Evolutionary conservation across 2,888 invertebrate genomes (phyloP), one percentile per base, ranked within the genome.

Genomic region (Drosophila tripunctata): DNA sequence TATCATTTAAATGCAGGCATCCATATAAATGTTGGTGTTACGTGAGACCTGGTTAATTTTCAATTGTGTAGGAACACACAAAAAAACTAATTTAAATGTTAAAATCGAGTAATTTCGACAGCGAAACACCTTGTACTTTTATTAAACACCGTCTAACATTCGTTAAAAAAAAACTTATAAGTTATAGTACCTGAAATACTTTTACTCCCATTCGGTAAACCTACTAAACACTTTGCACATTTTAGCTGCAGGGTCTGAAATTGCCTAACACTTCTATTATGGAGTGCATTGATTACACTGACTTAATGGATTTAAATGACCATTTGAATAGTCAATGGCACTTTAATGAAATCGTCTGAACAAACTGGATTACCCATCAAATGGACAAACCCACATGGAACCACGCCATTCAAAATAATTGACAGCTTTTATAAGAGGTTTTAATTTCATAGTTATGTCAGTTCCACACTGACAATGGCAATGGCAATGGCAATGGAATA

Each of bases 371-470:
- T 40, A 55, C 43, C 38, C 24, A 17, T 22, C 43, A 38, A 63
- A 48, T 27, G 30, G 6, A 12, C 27, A 40, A 7, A 21, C 21
- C 17, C 4, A 8, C 3, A 41, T 19, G 14, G 22, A 48, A 33
- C 35, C 41, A 27, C 1, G 10, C 0, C 21, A 54, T 31, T 17
- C 12, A 35, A 30, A 24, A 38, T 51, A 52, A 43, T 56, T 64
- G 48, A 52, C 52, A 65, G 22, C 48, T 40, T 44, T 44, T 38
- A 31, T 15, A 44, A 33, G 19, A 36, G 45, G 33, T 67, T 68
- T 66, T 71, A 60, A 65, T 75, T 67, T 74, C 51, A 78, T 69
- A 74, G 77, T 80, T 63, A 56, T 64, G 27, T 27, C 27, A n/a
- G n/a, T n/a, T n/a, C n/a, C n/a, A n/a, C n/a, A n/a, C n/a, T n/a